Conservation (phyloP, 2,113 vertebrate genomes). For the Cromileptes altivelis region DNA sequence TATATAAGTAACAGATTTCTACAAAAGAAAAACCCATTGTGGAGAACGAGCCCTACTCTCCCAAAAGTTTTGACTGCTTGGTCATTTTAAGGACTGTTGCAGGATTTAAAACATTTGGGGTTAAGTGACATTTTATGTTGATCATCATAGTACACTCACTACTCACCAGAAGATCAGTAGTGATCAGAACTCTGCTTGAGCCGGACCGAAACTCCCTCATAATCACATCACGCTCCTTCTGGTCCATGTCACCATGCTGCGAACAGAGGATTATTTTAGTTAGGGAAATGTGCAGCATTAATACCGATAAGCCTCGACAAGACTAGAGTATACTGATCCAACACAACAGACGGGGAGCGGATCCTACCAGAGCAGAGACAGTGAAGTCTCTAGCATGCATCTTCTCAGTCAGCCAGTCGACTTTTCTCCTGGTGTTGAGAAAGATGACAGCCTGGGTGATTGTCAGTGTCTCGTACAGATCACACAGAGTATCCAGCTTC, state of each 20-base stretch:
- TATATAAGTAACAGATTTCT: constrained; percentile 87
- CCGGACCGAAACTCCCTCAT: constrained; percentile 98
- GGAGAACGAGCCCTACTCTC: constrained; percentile 88
- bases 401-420: constrained; percentile 99
- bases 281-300: not conserved
- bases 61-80: constrained; percentile 86
- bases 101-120: constrained; percentile 48
- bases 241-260: constrained; percentile 99
- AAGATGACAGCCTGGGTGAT: constrained; percentile 99
- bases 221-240: constrained; percentile 98
- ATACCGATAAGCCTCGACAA: too few species aligned
- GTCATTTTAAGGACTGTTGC: constrained; percentile 75
- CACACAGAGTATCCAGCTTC: constrained; percentile 98
- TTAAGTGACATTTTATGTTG: not conserved
- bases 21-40: constrained; percentile 83
- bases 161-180: constrained; percentile 97
- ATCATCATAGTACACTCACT: accelerated
- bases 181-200: constrained; percentile 97
- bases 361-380: constrained; percentile 95
- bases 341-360: not conserved
- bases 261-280: not conserved
- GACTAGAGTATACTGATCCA: accelerated
- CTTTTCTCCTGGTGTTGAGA: constrained; percentile 98
- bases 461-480: constrained; percentile 96
- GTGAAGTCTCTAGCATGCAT: constrained; percentile 99